Evolutionary conservation across 2,888 invertebrate species (phyloP).

Genomic region (Autographa gamma): DNA sequence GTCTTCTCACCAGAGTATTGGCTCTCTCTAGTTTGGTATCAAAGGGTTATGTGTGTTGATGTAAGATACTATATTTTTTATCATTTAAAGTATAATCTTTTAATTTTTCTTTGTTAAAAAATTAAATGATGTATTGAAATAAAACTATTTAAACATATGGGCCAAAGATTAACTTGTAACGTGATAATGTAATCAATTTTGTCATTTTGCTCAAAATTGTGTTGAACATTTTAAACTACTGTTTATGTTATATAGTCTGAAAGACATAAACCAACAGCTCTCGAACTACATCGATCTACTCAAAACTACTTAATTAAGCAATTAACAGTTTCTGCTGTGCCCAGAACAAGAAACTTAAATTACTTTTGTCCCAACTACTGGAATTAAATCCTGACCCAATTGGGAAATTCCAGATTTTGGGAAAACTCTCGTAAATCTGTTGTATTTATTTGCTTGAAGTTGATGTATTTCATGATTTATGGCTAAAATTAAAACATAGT

Average conservation of each 20-base stretch:
- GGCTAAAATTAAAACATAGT: too few species aligned
- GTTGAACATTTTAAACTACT: conserved; percentile 11
- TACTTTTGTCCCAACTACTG: neutral
- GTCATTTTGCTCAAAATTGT: too few species aligned
- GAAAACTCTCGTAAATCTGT: neutral
- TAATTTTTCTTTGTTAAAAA: too few species aligned
- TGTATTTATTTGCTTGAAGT: too few species aligned
- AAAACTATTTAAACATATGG: neutral
- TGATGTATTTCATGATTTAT: too few species aligned
- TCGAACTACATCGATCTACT: neutral
- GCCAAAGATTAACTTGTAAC: too few species aligned
- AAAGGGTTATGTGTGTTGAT: too few species aligned
- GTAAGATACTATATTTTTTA: too few species aligned
- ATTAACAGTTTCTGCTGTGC: neutral
- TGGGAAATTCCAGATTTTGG: neutral
- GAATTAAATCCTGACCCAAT: neutral
- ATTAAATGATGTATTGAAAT: neutral
- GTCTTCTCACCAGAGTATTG: too few species aligned
- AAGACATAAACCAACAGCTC: neutral
- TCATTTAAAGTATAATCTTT: too few species aligned
- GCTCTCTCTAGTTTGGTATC: too few species aligned
- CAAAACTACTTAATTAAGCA: neutral
- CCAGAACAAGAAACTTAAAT: conserved; percentile 2
- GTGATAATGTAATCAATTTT: too few species aligned
- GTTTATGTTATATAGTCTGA: neutral